A percentile compares a stretch with the other conserved stretches of the same genome.
These are phyloP conservation scores for Neria commutata DNA, from an alignment of 2,888 invertebrate species.

Conservation along the genomic window DNA sequence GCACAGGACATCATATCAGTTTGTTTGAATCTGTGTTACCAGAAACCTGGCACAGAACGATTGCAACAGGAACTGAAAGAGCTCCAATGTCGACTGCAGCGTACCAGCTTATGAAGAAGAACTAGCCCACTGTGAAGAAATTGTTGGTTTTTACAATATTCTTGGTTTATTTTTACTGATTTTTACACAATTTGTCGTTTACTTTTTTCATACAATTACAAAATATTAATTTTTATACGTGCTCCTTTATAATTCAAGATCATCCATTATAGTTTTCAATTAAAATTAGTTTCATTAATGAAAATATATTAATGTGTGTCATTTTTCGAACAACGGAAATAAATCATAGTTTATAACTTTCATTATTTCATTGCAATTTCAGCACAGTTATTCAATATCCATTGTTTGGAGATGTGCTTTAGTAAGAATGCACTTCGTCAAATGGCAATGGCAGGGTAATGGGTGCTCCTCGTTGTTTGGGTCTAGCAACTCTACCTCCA, in stretches of 20 bases:
- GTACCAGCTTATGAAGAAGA: too few species aligned
- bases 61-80: slow-evolving; percentile 66
- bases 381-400: slow-evolving; percentile 30
- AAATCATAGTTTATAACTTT: not conserved
- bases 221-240: too few species aligned
- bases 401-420: slow-evolving; percentile 61
- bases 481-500: slow-evolving; percentile 74
- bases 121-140: not conserved
- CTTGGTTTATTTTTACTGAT: not conserved
- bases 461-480: slow-evolving; percentile 75
- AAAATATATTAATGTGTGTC: not conserved
- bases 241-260: too few species aligned
- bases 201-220: not conserved
- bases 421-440: slow-evolving; percentile 79
- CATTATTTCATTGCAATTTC: not conserved
- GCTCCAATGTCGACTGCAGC: slow-evolving; percentile 58
- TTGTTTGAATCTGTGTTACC: slow-evolving; percentile 77
- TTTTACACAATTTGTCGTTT: not conserved
- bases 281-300: not conserved
- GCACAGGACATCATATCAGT: slow-evolving; percentile 77
- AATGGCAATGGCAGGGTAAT: slow-evolving; percentile 76
- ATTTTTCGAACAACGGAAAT: too few species aligned
- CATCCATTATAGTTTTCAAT: not conserved
- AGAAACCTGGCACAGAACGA: slow-evolving; percentile 71
- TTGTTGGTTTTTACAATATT: not conserved